phyloP scores from a whole-genome alignment of 2,113 vertebrate species.

The Gymnarchus niloticus region DNA sequence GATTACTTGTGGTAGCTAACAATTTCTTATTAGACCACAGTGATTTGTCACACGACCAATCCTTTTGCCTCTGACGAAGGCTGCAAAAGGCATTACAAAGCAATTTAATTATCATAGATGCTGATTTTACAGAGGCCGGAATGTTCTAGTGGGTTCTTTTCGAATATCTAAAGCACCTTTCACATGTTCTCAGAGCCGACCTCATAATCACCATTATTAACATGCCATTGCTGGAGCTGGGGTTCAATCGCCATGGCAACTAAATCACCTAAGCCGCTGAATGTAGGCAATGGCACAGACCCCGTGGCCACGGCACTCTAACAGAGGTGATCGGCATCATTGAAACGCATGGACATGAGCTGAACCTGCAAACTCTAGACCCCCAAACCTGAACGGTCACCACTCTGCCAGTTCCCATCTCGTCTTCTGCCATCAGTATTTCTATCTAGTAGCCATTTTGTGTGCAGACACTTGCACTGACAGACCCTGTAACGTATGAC shows the following conservation, averaged over 20 bases:
- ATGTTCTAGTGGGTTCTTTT: neutral
- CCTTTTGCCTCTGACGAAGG: neutral
- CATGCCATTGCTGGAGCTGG: constrained; percentile 61
- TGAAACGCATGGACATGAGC: neutral
- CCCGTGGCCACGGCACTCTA: constrained; percentile 33
- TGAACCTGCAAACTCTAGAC: neutral
- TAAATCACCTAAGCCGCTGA: constrained; percentile 50
- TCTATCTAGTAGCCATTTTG: neutral
- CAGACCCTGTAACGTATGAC: neutral
- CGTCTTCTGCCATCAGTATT: neutral
- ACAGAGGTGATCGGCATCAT: neutral
- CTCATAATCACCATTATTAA: constrained; percentile 64
- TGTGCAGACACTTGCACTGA: neutral
- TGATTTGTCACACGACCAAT: neutral
- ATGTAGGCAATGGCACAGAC: constrained; percentile 48
- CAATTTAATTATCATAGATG: constrained; percentile 21
- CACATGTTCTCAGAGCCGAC: constrained; percentile 49
- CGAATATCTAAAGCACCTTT: constrained; percentile 31
- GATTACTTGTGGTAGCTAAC: neutral
- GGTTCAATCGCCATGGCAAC: constrained; percentile 61
- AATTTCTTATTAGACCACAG: neutral
- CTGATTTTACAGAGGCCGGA: constrained; percentile 4
- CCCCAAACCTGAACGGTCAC: neutral
- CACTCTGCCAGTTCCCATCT: neutral
- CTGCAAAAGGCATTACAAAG: neutral